Evolutionary conservation across 2,797 vertebrate genomes (phyloP).

Genomic region (Arctocebus calabarensis): DNA sequence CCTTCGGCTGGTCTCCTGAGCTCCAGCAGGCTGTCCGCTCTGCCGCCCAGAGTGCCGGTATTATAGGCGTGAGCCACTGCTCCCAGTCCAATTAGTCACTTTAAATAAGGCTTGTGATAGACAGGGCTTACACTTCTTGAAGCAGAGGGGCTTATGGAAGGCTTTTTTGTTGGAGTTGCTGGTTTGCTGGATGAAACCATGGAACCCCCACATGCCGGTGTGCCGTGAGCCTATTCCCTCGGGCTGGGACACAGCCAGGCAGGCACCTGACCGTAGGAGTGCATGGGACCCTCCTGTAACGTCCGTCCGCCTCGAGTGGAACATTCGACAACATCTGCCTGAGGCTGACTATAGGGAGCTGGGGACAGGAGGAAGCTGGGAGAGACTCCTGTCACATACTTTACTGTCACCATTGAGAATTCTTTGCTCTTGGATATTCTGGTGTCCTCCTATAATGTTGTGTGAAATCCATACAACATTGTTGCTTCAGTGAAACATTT

Average conservation of each 20-base stretch:
- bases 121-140: neutral
- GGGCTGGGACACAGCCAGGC: conserved; percentile 74
- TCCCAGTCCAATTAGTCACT: neutral
- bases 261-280: neutral
- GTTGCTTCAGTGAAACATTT: neutral
- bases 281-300: neutral
- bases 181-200: conserved; percentile 75
- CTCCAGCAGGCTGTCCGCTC: too few relatives aligned
- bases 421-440: neutral
- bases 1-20: too few relatives aligned
- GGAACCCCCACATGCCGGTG: conserved; percentile 71
- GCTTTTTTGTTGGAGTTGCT: conserved; percentile 51
- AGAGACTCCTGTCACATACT: too few relatives aligned
- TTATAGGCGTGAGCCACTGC: too few relatives aligned
- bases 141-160: conserved; percentile 2
- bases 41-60: too few relatives aligned
- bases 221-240: conserved; percentile 76
- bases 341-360: neutral
- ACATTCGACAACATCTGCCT: neutral
- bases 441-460: neutral
- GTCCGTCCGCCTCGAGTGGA: neutral
- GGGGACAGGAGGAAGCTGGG: too few relatives aligned
- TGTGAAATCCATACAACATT: neutral
- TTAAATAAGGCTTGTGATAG: neutral
- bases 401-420: neutral